Base-by-base conservation (phyloP, 2,888 invertebrate species). In the Bombylius discolor region DNA sequence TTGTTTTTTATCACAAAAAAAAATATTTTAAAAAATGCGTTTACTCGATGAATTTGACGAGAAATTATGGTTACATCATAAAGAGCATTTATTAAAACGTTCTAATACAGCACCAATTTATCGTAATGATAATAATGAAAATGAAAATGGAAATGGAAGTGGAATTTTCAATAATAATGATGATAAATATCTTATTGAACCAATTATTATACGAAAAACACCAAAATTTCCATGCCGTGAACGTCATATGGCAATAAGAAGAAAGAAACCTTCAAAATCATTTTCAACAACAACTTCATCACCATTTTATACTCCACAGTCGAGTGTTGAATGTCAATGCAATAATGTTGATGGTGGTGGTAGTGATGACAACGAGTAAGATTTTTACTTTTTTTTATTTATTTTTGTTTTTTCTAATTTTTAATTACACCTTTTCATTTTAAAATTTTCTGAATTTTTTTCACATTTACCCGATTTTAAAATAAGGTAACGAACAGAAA, bases 181-280 rank as follows among this genome's bases (percentile, higher is more conserved):
- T 39, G 61, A 61, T 53, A 61, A 61, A 33, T 59, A 64, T 45
- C 66, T 68, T 59, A 68, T 72, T 60, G 73, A 75, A 58, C 75
- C 75, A 59, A 72, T 75, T 63, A 65, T 71, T 48, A 68, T 73
- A 53, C 70, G 78, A 62, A 79, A 78, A 64, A 79, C 78, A 48
- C 82, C 84, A 55, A 81, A 81, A 65, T 84, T 84, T 68, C 84
- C 83, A 1, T 82, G 82, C 1, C 77, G 84, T 48, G 84, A 84
- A 66, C 78, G 85, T 61, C 82, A 84, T 68, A 79, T 79, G 65
- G 84, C 84, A 46, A 79, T 85, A 48, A 74, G 83, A 54, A 78
- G 84, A 62, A 78, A 79, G 60, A 78, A 76, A 61, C 77, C 76
- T 46, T 56, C 61, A 49, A 58, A 59, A 12, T 54, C 59, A 12